phyloP scores from a whole-genome alignment of 35 echinoderm and acorn worm genomes.

The Diadema setosum region DNA sequence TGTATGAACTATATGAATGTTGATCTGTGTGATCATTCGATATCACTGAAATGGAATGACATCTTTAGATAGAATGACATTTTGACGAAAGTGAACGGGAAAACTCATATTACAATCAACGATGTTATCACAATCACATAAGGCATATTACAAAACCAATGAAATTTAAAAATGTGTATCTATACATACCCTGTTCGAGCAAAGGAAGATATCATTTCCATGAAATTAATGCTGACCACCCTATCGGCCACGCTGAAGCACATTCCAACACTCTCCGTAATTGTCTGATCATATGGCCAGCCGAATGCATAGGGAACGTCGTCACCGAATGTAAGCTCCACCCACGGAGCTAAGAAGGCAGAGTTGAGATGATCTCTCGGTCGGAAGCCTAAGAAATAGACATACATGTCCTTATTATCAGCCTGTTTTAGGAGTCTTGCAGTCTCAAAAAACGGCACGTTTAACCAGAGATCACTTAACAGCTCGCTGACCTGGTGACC shows the following conservation, averaged over 20 bases:
- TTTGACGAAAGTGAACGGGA: too few species aligned
- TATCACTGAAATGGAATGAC: too few species aligned
- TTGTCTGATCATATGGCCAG: neutral
- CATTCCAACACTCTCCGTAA: neutral
- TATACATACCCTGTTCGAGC: neutral
- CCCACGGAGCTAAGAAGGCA: neutral
- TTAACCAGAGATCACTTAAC: neutral
- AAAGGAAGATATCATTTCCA: slow-evolving; percentile 14
- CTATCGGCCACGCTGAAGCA: neutral
- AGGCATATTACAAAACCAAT: too few species aligned
- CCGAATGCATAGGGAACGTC: neutral
- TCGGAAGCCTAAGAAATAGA: neutral
- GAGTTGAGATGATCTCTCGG: neutral
- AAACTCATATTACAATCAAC: too few species aligned
- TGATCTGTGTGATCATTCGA: too few species aligned
- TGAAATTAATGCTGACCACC: neutral
- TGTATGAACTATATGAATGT: too few species aligned
- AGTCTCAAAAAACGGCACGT: neutral
- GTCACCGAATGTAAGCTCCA: neutral
- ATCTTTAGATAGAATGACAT: too few species aligned
- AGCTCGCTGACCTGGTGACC: neutral
- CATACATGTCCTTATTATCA: neutral
- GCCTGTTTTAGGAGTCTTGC: neutral
- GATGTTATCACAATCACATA: too few species aligned
- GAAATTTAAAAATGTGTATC: too few species aligned